phyloP scores from a whole-genome alignment of 2,888 invertebrate genomes.

The Euproctis similis region DNA sequence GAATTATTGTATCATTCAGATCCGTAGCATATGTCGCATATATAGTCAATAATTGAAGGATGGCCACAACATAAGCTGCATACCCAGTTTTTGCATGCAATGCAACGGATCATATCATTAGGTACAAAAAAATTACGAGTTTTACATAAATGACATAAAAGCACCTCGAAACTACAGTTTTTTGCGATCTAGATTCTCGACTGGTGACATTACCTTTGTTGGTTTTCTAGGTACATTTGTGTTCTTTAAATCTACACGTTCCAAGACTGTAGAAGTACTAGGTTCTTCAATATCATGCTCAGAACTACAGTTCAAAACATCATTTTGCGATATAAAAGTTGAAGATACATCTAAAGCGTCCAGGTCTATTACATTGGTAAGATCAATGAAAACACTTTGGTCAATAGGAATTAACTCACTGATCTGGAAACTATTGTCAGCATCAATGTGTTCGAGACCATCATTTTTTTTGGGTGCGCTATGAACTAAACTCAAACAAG shows the following conservation, averaged over 20 bases:
- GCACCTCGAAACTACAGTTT: no score
- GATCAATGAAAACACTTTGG: slow-evolving; percentile 2
- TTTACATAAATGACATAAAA: slow-evolving; percentile 1
- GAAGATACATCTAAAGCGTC: slow-evolving; percentile 1
- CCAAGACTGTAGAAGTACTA: slow-evolving; percentile 1
- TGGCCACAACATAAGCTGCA: slow-evolving; percentile 7
- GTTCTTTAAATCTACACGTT: slow-evolving; percentile 1
- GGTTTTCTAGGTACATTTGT: slow-evolving; percentile 2
- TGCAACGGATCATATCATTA: slow-evolving; percentile 3
- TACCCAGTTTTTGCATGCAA: slow-evolving; percentile 10
- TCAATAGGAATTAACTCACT: slow-evolving; percentile 2
- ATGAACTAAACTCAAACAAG: neutral
- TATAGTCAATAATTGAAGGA: slow-evolving; percentile 7
- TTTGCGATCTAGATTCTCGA: slow-evolving; percentile 1
- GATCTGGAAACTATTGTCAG: slow-evolving; percentile 1
- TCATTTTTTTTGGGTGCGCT: slow-evolving; percentile 1
- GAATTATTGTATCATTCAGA: no score
- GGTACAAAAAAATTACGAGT: slow-evolving; percentile 1
- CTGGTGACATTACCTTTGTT: slow-evolving; percentile 1
- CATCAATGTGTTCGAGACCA: slow-evolving; percentile 1
- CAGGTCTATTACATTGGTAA: slow-evolving; percentile 2
- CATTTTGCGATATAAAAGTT: slow-evolving; percentile 1
- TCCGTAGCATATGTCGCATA: no score
- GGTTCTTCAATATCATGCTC: slow-evolving; percentile 1
- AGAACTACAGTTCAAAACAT: slow-evolving; percentile 1